phyloP scores from a whole-genome alignment of 2,113 vertebrate genomes.

The Lipotes vexillifer region DNA sequence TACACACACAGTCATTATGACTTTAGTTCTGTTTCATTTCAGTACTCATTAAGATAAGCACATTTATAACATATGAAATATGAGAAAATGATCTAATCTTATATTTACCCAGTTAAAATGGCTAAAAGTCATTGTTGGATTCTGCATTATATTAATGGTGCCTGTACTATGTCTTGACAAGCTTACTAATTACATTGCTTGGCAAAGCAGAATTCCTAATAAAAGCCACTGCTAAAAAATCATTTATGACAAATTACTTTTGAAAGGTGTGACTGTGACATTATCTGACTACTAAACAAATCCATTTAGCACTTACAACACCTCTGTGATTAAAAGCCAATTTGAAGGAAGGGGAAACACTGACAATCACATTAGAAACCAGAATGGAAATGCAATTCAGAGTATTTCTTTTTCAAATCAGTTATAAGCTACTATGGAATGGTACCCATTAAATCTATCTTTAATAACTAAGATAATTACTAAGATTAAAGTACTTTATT shows the following conservation, averaged over 20 bases:
- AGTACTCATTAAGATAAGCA: constrained; percentile 37
- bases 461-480: constrained; percentile 39
- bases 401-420: neutral
- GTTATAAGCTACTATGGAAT: neutral
- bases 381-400: neutral
- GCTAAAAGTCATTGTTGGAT: neutral
- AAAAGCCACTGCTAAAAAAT: constrained; percentile 43
- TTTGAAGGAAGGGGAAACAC: neutral
- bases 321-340: constrained; percentile 18
- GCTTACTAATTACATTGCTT: constrained; percentile 21
- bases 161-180: neutral
- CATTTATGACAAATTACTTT: constrained; percentile 60
- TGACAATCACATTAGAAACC: neutral
- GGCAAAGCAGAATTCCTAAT: neutral
- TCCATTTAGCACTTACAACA: constrained; percentile 66
- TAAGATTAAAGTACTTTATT: constrained; percentile 37
- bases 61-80: constrained; percentile 32
- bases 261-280: constrained; percentile 47
- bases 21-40: constrained; percentile 13
- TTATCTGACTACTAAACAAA: constrained; percentile 67
- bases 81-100: neutral
- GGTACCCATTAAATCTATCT: constrained; percentile 25
- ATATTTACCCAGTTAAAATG: constrained; percentile 5
- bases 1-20: neutral
- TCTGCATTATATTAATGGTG: neutral